Percentiles rank a stretch among this genome's conserved stretches.
phyloP scores from a whole-genome alignment of 30 jellyfish, hydroid and myxozoan species.

The Nemopilema nomurai region DNA sequence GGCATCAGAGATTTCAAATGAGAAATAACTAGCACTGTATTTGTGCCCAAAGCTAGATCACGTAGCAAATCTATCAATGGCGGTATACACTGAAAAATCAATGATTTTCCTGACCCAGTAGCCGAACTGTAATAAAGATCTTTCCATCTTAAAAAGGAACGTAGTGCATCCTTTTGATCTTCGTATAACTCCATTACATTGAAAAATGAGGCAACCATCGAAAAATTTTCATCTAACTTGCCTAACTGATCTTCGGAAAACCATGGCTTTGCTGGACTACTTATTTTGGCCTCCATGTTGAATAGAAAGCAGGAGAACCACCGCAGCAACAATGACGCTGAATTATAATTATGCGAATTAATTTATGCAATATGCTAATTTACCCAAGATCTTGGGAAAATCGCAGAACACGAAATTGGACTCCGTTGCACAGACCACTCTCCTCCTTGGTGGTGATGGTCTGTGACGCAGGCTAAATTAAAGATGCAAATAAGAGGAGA shows the following conservation, averaged over 20 bases:
- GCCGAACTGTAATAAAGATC: slow-evolving; percentile 39
- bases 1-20: slow-evolving; percentile 41
- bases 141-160: slow-evolving; percentile 16
- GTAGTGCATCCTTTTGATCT: slow-evolving; percentile 17
- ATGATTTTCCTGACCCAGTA: slow-evolving; percentile 13
- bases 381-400: background rate
- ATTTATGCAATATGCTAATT: background rate
- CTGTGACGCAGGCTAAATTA: background rate
- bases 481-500: too few relatives aligned
- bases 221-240: slow-evolving; percentile 3
- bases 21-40: slow-evolving; percentile 23
- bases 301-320: background rate
- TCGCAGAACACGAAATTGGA: background rate
- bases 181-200: background rate
- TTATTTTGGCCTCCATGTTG: background rate
- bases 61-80: slow-evolving; percentile 13
- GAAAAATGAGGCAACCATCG: slow-evolving; percentile 5
- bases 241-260: background rate
- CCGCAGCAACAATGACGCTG: background rate
- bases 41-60: slow-evolving; percentile 17
- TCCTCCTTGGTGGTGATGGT: background rate
- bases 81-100: slow-evolving; percentile 47
- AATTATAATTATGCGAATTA: background rate
- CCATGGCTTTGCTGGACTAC: background rate
- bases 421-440: slow-evolving; percentile 1